A percentile compares a stretch with the other conserved stretches of the same genome.
Evolutionary conservation across 2,888 invertebrate species (phyloP).

Genomic region (Chaitophorus viminalis): DNA sequence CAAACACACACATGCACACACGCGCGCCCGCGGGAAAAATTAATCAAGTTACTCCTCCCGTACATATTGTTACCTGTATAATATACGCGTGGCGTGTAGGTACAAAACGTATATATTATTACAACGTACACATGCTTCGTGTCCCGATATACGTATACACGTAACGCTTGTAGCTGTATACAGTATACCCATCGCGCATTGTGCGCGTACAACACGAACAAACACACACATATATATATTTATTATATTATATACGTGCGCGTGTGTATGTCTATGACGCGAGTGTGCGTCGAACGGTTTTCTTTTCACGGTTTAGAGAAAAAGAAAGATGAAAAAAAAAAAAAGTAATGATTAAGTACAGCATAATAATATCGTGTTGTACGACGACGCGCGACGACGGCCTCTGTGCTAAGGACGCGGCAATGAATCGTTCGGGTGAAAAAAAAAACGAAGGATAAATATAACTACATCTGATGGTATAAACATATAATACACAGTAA

Average conservation of each 20-base stretch:
- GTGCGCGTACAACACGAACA: not conserved
- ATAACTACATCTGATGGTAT: too few species aligned
- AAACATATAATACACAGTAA: too few species aligned
- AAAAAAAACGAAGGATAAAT: not conserved
- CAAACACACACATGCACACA: constrained; percentile 35
- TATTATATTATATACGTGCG: too few species aligned
- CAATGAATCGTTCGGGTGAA: constrained; percentile 27
- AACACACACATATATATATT: too few species aligned
- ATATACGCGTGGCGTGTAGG: too few species aligned
- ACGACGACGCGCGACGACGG: not conserved
- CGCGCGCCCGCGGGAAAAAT: constrained; percentile 37
- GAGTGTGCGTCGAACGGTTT: constrained; percentile 30
- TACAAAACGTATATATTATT: too few species aligned
- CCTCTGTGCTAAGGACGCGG: not conserved
- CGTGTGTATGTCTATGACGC: not conserved
- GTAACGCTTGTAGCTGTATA: too few species aligned
- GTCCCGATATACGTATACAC: too few species aligned
- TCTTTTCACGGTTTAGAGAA: constrained; percentile 30
- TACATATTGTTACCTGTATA: too few species aligned
- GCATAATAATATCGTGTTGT: not conserved
- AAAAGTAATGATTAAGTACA: constrained; percentile 29
- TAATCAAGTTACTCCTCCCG: constrained; percentile 22
- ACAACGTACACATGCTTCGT: too few species aligned
- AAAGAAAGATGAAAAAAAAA: too few species aligned
- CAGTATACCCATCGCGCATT: not conserved